phyloP scores from a whole-genome alignment of 2,113 vertebrate species.

The Pontoporia blainvillei region DNA sequence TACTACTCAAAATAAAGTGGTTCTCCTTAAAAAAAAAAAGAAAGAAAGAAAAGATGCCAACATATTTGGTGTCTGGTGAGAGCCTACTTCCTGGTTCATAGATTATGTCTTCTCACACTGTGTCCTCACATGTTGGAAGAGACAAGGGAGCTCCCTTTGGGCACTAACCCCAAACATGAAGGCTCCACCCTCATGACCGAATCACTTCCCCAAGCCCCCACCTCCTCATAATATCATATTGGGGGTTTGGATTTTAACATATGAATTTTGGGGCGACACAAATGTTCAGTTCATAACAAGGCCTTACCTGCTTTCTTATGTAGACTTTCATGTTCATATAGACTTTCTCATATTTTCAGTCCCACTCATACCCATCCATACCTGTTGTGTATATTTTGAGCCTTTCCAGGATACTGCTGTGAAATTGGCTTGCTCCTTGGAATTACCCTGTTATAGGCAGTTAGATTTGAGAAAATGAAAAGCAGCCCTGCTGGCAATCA shows the following conservation, averaged over 20 bases:
- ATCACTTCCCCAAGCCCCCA: not conserved
- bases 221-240: not conserved
- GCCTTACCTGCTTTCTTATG: not conserved
- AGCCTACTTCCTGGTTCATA: not conserved
- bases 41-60: no score
- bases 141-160: not conserved
- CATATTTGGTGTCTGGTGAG: not conserved
- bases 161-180: not conserved
- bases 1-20: not conserved
- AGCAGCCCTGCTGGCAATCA: not conserved
- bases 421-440: not conserved
- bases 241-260: not conserved
- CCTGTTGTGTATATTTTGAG: not conserved
- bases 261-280: not conserved
- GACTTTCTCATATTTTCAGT: not conserved
- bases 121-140: not conserved
- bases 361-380: not conserved
- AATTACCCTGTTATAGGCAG: not conserved
- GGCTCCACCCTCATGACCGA: no score
- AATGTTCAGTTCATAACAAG: not conserved
- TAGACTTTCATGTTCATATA: not conserved
- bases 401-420: not conserved
- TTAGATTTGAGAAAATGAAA: conserved; percentile 18
- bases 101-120: not conserved
- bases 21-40: not conserved